A percentile compares a stretch with the other conserved stretches of the same genome.
These are phyloP conservation scores for Drymonia ruficornis DNA, from an alignment of 2,888 invertebrate genomes.

Conservation along the genomic window DNA sequence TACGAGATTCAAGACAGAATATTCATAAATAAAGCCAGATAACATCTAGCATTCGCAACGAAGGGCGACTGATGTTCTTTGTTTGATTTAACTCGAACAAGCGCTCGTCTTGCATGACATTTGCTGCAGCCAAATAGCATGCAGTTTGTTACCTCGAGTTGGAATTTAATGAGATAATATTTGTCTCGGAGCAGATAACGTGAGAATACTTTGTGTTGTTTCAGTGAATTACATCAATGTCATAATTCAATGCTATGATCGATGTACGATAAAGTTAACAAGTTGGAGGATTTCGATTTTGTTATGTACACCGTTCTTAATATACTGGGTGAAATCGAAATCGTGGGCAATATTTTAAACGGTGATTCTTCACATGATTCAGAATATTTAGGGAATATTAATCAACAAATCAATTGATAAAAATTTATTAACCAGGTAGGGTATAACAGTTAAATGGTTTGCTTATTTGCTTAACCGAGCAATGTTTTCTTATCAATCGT, in stretches of 20 bases:
- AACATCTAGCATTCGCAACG: slow-evolving; percentile 1
- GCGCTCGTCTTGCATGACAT: slow-evolving; percentile 13
- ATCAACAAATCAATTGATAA: too few species aligned
- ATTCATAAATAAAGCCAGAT: slow-evolving; percentile 3
- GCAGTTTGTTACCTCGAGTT: slow-evolving; percentile 4
- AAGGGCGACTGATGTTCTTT: slow-evolving; percentile 11
- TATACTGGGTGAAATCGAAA: too few species aligned
- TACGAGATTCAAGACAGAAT: not conserved
- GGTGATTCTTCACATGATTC: too few species aligned
- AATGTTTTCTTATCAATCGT: too few species aligned
- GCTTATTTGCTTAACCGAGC: too few species aligned
- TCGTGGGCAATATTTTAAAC: too few species aligned
- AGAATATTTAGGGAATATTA: too few species aligned
- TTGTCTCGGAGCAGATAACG: slow-evolving; percentile 1
- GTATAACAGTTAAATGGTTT: too few species aligned
- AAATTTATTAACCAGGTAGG: too few species aligned
- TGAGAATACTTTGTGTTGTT: slow-evolving; percentile 2
- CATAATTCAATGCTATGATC: slow-evolving; percentile 1
- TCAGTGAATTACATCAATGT: not conserved
- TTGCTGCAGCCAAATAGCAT: slow-evolving; percentile 14
- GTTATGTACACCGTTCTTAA: too few species aligned
- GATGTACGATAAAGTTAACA: not conserved
- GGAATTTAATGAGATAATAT: slow-evolving; percentile 3
- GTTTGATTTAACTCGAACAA: slow-evolving; percentile 13
- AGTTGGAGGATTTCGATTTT: too few species aligned